Evolutionary conservation across 2,797 vertebrate genomes (phyloP).

Genomic region (Echeneis naucrates): DNA sequence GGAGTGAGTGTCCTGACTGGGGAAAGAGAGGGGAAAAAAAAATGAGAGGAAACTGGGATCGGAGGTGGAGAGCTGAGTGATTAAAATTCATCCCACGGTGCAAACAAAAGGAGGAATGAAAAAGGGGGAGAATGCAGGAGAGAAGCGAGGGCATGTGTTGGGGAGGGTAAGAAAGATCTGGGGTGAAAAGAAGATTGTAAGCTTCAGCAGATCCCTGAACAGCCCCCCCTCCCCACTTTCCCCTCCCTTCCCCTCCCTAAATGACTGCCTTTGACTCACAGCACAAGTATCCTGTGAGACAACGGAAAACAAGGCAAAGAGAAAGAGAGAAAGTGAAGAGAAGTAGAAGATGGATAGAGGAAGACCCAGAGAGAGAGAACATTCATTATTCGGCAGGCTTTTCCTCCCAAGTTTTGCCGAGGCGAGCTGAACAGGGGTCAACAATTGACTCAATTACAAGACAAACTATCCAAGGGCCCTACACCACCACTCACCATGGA

Average conservation of each 20-base stretch:
- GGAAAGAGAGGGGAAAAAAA: slow-evolving; percentile 16
- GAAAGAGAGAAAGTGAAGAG: slow-evolving; percentile 50
- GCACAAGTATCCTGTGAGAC: slow-evolving; percentile 81
- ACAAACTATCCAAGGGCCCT: slow-evolving; percentile 82
- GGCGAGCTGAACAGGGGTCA: slow-evolving; percentile 82
- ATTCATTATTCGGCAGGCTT: slow-evolving; percentile 82
- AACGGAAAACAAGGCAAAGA: slow-evolving; percentile 62
- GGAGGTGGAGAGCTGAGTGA: slow-evolving; percentile 75
- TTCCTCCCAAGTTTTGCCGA: slow-evolving; percentile 72
- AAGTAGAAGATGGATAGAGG: slow-evolving; percentile 68
- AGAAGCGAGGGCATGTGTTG: slow-evolving; percentile 64
- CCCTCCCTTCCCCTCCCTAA: slow-evolving; percentile 68
- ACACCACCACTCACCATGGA: slow-evolving; percentile 69
- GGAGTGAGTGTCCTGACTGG: slow-evolving; percentile 32
- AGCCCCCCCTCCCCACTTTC: slow-evolving; percentile 45
- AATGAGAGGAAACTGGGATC: slow-evolving; percentile 50
- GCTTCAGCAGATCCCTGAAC: slow-evolving; percentile 76
- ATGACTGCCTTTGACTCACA: slow-evolving; percentile 82
- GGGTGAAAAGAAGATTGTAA: slow-evolving; percentile 85
- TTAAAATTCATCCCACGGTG: slow-evolving; percentile 89
- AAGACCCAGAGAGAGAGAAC: slow-evolving; percentile 57
- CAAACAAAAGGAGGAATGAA: slow-evolving; percentile 86
- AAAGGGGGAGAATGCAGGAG: slow-evolving; percentile 76
- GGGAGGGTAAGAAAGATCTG: slow-evolving; percentile 70
- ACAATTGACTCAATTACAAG: slow-evolving; percentile 88